Conservation (phyloP, 30 jellyfish, hydroid and myxozoan species). For the Haliclystus octoradiatus region DNA sequence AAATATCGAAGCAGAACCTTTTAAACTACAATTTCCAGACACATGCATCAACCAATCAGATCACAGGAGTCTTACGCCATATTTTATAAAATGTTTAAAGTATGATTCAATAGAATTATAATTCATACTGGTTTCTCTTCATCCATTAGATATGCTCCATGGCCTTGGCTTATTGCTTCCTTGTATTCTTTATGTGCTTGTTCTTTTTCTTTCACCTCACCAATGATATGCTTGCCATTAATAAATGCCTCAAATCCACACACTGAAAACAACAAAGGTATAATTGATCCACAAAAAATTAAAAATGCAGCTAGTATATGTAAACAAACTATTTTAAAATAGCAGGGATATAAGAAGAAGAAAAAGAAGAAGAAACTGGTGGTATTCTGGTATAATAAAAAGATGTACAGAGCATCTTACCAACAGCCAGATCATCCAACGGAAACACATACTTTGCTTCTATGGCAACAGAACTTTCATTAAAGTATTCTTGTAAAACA, state of each 20-base stretch:
- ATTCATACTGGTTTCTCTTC: constrained; percentile 50
- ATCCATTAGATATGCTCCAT: constrained; percentile 90
- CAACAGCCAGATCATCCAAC: constrained; percentile 63
- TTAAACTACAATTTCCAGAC: too few species aligned
- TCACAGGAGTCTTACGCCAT: too few species aligned
- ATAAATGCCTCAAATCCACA: constrained; percentile 90
- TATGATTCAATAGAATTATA: too few species aligned
- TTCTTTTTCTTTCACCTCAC: constrained; percentile 82
- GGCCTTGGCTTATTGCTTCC: constrained; percentile 86
- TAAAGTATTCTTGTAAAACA: constrained; percentile 60
- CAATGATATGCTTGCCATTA: constrained; percentile 74
- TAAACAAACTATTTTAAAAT: not conserved
- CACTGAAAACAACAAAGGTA: constrained; percentile 15
- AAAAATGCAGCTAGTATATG: not conserved
- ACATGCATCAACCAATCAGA: too few species aligned
- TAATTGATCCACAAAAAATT: not conserved
- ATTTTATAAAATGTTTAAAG: too few species aligned
- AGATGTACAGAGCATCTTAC: constrained; percentile 1
- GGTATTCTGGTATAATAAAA: not conserved
- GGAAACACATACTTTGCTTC: constrained; percentile 89
- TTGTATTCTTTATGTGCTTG: constrained; percentile 71
- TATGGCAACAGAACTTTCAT: constrained; percentile 56
- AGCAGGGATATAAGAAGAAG: not conserved
- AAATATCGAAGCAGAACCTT: too few species aligned
- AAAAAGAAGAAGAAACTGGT: not conserved